Percentiles rank a stretch among this genome's conserved stretches.
Evolutionary conservation across 2,113 vertebrate species (phyloP).

Genomic region (Corydoras maculifer): DNA sequence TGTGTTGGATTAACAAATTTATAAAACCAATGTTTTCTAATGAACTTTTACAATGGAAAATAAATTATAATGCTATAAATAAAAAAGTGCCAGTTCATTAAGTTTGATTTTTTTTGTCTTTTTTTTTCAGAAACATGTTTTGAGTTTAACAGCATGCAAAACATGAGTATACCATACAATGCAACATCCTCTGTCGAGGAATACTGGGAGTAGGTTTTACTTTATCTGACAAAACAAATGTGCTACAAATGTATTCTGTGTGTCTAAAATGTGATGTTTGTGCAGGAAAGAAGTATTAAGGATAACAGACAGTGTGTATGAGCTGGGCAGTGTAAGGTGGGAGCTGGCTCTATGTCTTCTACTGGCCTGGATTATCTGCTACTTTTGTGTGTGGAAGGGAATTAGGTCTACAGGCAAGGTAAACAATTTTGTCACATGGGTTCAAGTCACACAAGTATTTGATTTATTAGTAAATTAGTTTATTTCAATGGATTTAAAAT

Average conservation of each 20-base stretch:
- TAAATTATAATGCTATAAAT: no score
- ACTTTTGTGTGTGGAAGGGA: constrained; percentile 79
- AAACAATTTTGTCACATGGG: no score
- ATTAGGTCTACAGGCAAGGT: constrained; percentile 79
- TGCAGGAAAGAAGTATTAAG: constrained; percentile 47
- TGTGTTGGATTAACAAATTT: no score
- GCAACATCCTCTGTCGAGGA: constrained; percentile 81
- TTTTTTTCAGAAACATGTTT: constrained; percentile 70
- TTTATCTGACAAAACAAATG: background rate
- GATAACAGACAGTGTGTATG: constrained; percentile 66
- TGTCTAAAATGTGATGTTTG: background rate
- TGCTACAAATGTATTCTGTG: background rate
- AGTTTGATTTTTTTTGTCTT: constrained; percentile 5
- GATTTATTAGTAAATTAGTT: no score
- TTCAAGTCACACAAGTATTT: background rate
- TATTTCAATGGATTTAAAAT: background rate
- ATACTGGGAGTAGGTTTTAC: constrained; percentile 90
- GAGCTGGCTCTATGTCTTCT: constrained; percentile 73
- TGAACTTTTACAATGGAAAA: no score
- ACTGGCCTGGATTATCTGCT: constrained; percentile 75
- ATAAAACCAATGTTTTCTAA: no score
- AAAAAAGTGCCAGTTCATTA: no score
- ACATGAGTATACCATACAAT: constrained; percentile 59
- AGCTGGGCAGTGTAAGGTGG: constrained; percentile 72
- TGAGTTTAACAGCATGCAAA: constrained; percentile 61